Percentiles rank a stretch among this genome's conserved stretches.
Conservation (phyloP, 2,797 vertebrate genomes). For the Trichosurus vulpecula region DNA sequence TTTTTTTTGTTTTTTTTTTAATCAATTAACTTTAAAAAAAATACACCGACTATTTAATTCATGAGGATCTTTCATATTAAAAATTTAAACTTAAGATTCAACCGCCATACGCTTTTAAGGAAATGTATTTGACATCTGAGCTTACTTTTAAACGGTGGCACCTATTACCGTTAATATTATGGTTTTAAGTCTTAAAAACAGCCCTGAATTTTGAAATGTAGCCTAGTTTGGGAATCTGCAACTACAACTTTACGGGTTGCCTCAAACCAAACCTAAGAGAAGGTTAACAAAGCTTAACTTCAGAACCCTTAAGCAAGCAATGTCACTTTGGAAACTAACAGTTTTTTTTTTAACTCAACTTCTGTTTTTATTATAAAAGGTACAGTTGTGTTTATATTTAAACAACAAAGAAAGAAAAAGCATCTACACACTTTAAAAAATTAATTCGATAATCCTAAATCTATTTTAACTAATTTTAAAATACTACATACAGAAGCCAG, state of each 20-base stretch:
- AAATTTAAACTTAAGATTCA: conserved; percentile 86
- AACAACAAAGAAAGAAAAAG: conserved; percentile 88
- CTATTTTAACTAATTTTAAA: conserved; percentile 87
- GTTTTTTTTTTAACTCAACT: conserved; percentile 82
- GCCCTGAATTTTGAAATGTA: conserved; percentile 99
- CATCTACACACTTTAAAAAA: conserved; percentile 85
- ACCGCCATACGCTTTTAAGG: conserved; percentile 86
- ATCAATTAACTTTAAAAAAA: conserved; percentile 90
- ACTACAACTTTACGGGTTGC: conserved; percentile 93
- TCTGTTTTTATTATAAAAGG: conserved; percentile 85
- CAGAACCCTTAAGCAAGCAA: conserved; percentile 86
- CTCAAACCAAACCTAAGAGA: conserved; percentile 85
- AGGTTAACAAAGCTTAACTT: conserved; percentile 85
- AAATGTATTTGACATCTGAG: conserved; percentile 83
- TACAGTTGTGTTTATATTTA: conserved; percentile 86
- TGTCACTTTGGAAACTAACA: conserved; percentile 87
- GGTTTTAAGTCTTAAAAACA: conserved; percentile 84
- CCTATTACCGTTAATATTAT: conserved; percentile 84
- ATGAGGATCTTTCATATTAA: conserved; percentile 84
- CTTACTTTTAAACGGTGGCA: conserved; percentile 85
- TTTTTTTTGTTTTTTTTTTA: conserved; percentile 80
- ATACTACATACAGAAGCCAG: conserved; percentile 87
- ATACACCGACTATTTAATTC: conserved; percentile 91
- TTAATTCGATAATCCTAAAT: conserved; percentile 87
- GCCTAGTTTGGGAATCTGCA: conserved; percentile 99